phyloP scores from a whole-genome alignment of 1,140 invertebrate species.

The Microplitis mediator region DNA sequence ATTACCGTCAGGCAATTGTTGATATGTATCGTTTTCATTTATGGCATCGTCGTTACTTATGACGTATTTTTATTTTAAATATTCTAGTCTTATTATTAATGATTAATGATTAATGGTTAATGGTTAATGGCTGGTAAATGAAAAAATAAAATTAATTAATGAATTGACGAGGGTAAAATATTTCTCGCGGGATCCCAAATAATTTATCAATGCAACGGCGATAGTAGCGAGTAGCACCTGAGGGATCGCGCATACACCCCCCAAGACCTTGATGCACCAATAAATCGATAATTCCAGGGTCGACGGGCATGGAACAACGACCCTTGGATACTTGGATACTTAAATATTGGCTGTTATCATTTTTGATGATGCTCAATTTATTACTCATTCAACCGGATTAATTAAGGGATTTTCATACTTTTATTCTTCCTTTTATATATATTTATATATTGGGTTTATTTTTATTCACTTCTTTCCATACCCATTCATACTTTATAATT shows the following conservation, averaged over 20 bases:
- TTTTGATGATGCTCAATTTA: slow-evolving; percentile 7
- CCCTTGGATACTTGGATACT: not conserved
- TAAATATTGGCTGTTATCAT: not conserved
- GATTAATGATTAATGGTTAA: too few species aligned
- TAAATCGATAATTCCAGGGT: slow-evolving; percentile 31
- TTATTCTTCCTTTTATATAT: too few species aligned
- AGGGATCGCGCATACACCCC: slow-evolving; percentile 14
- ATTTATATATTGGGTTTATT: too few species aligned
- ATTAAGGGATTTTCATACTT: too few species aligned
- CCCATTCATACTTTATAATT: too few species aligned
- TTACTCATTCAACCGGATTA: not conserved
- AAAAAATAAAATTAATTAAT: too few species aligned
- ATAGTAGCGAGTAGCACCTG: not conserved
- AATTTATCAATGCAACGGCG: slow-evolving; percentile 22
- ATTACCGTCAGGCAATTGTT: slow-evolving; percentile 44
- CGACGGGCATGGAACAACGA: slow-evolving; percentile 20
- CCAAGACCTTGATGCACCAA: slow-evolving; percentile 27
- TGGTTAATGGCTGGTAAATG: too few species aligned
- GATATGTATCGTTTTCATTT: slow-evolving; percentile 49
- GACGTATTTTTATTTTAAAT: slow-evolving; percentile 36
- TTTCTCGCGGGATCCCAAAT: slow-evolving; percentile 21
- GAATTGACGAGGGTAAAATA: not conserved
- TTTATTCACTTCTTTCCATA: too few species aligned
- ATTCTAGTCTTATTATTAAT: not conserved
- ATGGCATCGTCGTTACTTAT: slow-evolving; percentile 38